These are phyloP conservation scores for Crepidodera aurea DNA, from an alignment of 2,888 invertebrate genomes.

Conservation along the genomic window DNA sequence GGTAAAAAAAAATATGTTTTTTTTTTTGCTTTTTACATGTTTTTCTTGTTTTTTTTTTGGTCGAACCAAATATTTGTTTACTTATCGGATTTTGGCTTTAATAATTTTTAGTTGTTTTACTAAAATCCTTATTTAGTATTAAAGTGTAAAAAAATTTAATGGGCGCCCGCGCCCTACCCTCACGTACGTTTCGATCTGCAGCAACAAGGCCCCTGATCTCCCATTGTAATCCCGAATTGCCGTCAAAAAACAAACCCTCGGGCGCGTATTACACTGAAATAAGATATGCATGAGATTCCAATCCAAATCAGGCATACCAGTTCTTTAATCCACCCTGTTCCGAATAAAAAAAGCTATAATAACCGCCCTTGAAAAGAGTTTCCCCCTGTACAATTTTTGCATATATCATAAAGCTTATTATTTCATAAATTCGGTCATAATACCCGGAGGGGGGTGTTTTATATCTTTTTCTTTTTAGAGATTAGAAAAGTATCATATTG, in stretches of 20 bases:
- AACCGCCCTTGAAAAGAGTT: conserved; percentile 26
- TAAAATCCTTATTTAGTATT: no score
- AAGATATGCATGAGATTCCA: conserved; percentile 43
- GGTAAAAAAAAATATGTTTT: no score
- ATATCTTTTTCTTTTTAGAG: conserved; percentile 14
- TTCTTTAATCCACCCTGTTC: conserved; percentile 36
- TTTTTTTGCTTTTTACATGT: no score
- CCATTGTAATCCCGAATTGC: background rate
- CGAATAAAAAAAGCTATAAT: conserved; percentile 23
- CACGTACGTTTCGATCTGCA: background rate
- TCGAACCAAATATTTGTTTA: no score
- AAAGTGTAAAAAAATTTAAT: no score
- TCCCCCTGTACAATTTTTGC: conserved; percentile 31
- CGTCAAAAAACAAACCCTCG: conserved; percentile 30
- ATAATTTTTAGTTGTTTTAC: no score
- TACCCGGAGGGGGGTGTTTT: conserved; percentile 28
- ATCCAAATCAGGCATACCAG: conserved; percentile 22
- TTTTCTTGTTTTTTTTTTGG: no score
- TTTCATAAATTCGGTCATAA: conserved; percentile 40
- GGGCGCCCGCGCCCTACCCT: no score
- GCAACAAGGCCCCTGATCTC: background rate
- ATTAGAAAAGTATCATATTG: conserved; percentile 19
- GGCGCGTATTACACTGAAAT: conserved; percentile 41
- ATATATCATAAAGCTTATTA: conserved; percentile 42
- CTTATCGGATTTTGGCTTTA: no score